Base-by-base conservation (phyloP, 2,797 vertebrate genomes). In the Triplophysa yarkandensis region DNA sequence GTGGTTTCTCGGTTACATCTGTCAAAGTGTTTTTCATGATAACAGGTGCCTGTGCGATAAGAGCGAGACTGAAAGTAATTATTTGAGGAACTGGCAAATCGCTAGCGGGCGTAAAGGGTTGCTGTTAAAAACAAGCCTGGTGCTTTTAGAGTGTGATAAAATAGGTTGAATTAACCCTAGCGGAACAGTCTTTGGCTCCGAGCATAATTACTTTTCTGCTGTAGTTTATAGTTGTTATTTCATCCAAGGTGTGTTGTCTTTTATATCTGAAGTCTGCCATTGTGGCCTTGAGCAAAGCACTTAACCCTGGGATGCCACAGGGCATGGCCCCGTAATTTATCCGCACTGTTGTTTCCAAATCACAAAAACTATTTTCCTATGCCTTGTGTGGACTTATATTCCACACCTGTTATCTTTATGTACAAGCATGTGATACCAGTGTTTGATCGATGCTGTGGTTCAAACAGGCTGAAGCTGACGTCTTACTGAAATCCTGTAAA, bases 61-160 rank as follows among this genome's bases (percentile, higher is more conserved):
- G 30, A 60, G 19, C 19, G 19, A 46, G 28, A 27, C 50, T 44
- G n/a, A 60, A 67, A 67, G 44, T 28, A 19, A 58, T 58, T 1
- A 68, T 39, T 67, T 68, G 64, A 60, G 63, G 11, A 58, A 39
- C 28, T 60, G 64, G 54, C 54, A 67, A 74, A 74, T 74, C 57
- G 43, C 23, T 39, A 52, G 25, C 27, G 55, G 30, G 71, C 3
- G 16, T 6, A 46, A 43, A 46, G 8, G 50, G 52, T 74, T 48
- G 54, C 39, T 66, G 23, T 66, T 68, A 48, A 60, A 74, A 67
- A 48, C 0, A 7, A 21, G 3, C 4, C 10, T 46, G 28, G 9
- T 67, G 43, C 67, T 46, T 74, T 74, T 67, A 67, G 52, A 50
- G 41, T 14, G 17, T 48, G 17, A 58, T 67, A 60, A 67, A 67